A percentile compares a stretch with the other conserved stretches of the same genome.
Conservation (phyloP, 2,888 invertebrate genomes). For the Uropetala carovei region DNA sequence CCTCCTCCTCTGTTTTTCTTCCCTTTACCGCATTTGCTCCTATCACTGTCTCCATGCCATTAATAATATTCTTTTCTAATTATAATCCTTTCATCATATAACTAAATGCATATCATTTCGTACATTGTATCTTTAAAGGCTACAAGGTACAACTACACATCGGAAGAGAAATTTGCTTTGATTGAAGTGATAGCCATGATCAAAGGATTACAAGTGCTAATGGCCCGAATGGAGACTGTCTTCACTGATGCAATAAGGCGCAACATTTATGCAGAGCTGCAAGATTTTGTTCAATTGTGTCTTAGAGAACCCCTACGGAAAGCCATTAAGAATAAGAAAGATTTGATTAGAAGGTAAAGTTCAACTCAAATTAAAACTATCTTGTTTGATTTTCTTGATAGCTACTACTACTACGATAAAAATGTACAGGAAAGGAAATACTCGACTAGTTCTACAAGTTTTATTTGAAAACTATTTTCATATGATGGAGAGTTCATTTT, state of each 20-base stretch:
- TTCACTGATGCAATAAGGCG: conserved; percentile 92
- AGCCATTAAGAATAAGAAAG: conserved; percentile 98
- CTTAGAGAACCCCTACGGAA: conserved; percentile 95
- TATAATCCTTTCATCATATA: background rate
- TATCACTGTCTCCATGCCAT: no score
- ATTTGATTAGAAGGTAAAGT: conserved; percentile 87
- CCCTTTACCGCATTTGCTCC: no score
- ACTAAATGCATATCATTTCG: background rate
- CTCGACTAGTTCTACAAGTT: no score
- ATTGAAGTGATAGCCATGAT: conserved; percentile 99
- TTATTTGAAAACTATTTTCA: no score
- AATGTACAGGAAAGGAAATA: no score
- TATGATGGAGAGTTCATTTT: no score
- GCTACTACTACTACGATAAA: no score
- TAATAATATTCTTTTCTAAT: background rate
- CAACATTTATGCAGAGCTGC: conserved; percentile 96
- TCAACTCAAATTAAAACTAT: no score
- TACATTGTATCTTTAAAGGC: conserved; percentile 78
- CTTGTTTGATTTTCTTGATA: no score
- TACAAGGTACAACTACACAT: conserved; percentile 97
- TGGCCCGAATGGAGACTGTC: conserved; percentile 99
- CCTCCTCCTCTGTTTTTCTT: no score
- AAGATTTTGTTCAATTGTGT: conserved; percentile 95
- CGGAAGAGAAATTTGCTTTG: conserved; percentile 97
- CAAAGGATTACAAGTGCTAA: conserved; percentile 96